phyloP scores from a whole-genome alignment of 2,888 invertebrate genomes.

The Drosophila phalerata region DNA sequence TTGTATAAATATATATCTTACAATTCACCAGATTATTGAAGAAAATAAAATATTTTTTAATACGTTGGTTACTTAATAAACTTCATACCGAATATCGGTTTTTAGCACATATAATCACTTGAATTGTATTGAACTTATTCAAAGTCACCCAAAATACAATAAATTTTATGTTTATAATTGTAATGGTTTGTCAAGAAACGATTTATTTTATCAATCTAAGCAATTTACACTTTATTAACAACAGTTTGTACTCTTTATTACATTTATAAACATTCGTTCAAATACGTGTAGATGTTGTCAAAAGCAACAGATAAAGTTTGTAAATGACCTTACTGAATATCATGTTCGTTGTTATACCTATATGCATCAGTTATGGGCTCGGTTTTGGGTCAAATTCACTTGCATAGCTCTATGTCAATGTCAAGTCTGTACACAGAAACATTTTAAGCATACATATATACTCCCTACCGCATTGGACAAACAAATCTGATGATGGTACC shows the following conservation, averaged over 20 bases:
- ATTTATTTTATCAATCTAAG: not conserved
- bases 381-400: conserved; percentile 11
- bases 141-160: not conserved
- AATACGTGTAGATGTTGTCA: no score
- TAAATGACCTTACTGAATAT: not conserved
- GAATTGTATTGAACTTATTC: no score
- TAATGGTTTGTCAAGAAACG: not conserved
- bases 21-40: no score
- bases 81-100: no score
- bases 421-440: conserved; percentile 20
- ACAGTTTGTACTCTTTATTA: conserved; percentile 3
- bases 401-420: conserved; percentile 40
- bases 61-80: no score
- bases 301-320: conserved; percentile 13
- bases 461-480: conserved; percentile 34
- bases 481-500: conserved; percentile 18
- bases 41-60: no score
- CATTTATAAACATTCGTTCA: not conserved
- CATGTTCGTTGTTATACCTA: not conserved
- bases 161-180: not conserved
- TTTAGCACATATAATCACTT: no score
- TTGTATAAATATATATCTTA: no score
- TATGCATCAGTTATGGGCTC: not conserved
- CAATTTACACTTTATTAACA: not conserved
- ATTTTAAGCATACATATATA: not conserved